Evolutionary conservation across 2,888 invertebrate genomes (phyloP).

Genomic region (Epinotia brunnichana): DNA sequence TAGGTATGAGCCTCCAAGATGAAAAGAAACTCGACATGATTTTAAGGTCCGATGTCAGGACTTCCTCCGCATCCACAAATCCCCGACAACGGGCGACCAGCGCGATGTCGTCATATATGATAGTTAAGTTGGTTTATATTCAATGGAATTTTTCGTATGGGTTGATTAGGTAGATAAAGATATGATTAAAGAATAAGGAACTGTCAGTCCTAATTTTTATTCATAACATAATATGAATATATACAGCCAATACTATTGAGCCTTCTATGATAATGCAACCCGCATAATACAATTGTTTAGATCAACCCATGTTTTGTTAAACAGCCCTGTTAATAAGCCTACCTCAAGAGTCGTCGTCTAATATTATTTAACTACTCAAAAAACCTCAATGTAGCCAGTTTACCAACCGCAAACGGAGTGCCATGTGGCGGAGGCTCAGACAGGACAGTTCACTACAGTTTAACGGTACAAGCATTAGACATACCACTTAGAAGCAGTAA

Average conservation of each 20-base stretch:
- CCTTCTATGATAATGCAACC: neutral
- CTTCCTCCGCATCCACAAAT: too few relatives aligned
- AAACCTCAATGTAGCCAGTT: slow-evolving; percentile 19
- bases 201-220: neutral
- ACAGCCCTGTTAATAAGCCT: neutral
- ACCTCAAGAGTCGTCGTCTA: neutral
- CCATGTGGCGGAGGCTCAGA: slow-evolving; percentile 31
- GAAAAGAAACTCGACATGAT: too few relatives aligned
- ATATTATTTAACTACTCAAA: slow-evolving; percentile 14
- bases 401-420: slow-evolving; percentile 35
- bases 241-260: neutral
- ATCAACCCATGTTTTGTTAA: neutral
- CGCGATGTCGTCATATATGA: too few relatives aligned
- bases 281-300: neutral
- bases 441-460: slow-evolving; percentile 44
- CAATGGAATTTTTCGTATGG: neutral
- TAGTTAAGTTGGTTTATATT: neutral
- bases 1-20: too few relatives aligned
- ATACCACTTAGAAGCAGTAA: slow-evolving; percentile 70
- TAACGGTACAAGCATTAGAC: slow-evolving; percentile 58
- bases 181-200: too few relatives aligned
- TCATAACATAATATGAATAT: neutral
- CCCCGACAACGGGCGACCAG: too few relatives aligned
- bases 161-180: too few relatives aligned
- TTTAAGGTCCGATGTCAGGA: too few relatives aligned